Conservation (phyloP, 2,113 vertebrate species). For the Barbus barbus region DNA sequence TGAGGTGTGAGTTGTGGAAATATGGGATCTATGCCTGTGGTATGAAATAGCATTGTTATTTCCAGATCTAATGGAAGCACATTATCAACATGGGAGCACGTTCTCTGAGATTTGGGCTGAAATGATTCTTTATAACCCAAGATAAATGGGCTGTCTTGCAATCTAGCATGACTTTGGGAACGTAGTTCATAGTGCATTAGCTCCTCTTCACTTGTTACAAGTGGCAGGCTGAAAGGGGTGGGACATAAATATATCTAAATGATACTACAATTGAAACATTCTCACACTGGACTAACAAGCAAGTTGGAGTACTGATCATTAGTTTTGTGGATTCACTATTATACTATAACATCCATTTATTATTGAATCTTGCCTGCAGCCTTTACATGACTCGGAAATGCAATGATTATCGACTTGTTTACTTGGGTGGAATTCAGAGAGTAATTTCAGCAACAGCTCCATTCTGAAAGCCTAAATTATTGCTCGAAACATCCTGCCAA, state of each 20-base stretch:
- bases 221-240: background rate
- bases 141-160: background rate
- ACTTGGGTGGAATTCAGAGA: conserved; percentile 15
- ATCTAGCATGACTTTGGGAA: background rate
- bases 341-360: conserved; percentile 9
- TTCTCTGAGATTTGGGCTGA: conserved; percentile 50
- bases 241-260: background rate
- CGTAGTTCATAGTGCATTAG: background rate
- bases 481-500: conserved; percentile 23
- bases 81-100: conserved; percentile 51
- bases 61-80: conserved; percentile 54
- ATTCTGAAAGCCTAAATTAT: conserved; percentile 28
- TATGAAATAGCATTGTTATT: conserved; percentile 56
- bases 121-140: conserved; percentile 54
- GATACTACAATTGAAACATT: background rate
- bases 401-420: conserved; percentile 31
- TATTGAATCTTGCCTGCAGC: background rate
- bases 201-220: background rate
- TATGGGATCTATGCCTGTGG: conserved; percentile 34
- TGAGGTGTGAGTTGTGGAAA: background rate
- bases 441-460: conserved; percentile 32
- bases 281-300: background rate
- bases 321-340: background rate
- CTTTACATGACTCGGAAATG: conserved; percentile 17
- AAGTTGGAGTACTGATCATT: conserved; percentile 3